Evolutionary conservation across 2,888 invertebrate species (phyloP), one percentile per base, ranked within the genome.

Genomic region (Desoria tigrina): DNA sequence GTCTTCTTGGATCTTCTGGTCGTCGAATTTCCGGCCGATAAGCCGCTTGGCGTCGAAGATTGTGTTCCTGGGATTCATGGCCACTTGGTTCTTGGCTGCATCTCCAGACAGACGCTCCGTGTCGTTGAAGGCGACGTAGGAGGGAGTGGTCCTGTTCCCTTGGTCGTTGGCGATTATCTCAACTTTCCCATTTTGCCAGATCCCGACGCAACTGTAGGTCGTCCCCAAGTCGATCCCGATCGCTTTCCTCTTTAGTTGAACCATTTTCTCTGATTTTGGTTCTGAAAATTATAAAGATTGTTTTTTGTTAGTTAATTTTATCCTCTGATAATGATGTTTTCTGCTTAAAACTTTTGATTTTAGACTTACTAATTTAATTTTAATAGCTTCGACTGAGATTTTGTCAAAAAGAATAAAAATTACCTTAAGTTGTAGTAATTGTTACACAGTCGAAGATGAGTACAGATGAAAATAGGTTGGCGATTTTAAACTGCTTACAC

Each of bases 191-290:
- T 90, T 85, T 77, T 89, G 88, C 83, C 88, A 91, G 26, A 90
- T 89, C 51, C 88, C 90, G 57, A 90, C 90, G 78, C 90, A 90
- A 60, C 91, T 92, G 82, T 88, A 93, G 16, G 91, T 92, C 58
- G 92, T 93, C 60, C 92, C 92, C 77, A 92, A 83, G 81, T 93
- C 92, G 83, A 95, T 92, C 86, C 95, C 95, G 80, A 94, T 88
- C 21, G 81, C 81, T 39, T 39, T 39, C 11, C 16, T 9, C 39
- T 11, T 39, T 16, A 16, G 16, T 39, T 9, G 39, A 39, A 11
- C 39, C 9, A 39, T 16, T 39, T 39, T 9, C 16, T 39, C 16
- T 39, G 9, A 39, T 39, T 11, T 16, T 9, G 16, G 16, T 16
- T 39, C 39, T 9, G 39, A 16, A 11, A 11, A 9, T 39, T 16